Evolutionary conservation across 1,140 invertebrate species (phyloP), one percentile per base, ranked within the genome.

Genomic region (Neodiprion pinetum): DNA sequence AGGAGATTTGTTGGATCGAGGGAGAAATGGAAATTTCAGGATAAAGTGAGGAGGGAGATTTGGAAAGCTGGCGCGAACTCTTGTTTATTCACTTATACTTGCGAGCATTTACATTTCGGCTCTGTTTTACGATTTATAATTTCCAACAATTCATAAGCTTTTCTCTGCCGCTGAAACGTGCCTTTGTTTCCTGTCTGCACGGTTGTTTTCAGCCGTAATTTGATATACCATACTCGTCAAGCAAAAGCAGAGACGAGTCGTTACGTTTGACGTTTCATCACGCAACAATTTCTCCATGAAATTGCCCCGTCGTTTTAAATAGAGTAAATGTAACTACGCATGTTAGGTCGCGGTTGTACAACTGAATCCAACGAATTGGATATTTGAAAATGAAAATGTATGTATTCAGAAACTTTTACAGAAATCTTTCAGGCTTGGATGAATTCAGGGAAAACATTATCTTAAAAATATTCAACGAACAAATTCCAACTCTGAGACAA

Each of bases 81-180:
- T 61, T 61, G 53, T 61, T 61, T 61, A 61, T 61, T 61, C 8
- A 61, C 53, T 12, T 61, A 17, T 40, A 40, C 28, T 17, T 61
- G 11, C 8, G n/a, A 61, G 7, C 53, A 61, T 61, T 61, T 61
- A 17, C 53, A 17, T 61, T 61, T 61, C 53, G 53, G 53, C n/a
- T 61, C 11, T 61, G 53, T 9, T 61, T 61, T 61, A 61, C 53
- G n/a, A 61, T 61, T 61, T 61, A 40, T 40, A 5, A 61, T 61
- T 61, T 61, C 53, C 53, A 61, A 61, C 53, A 17, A 61, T 61
- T 61, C 53, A 17, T 61, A 61, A 61, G 53, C 53, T 61, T 61
- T 61, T 14, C 53, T 61, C 53, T 12, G 53, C 11, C 9, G 9
- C 53, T 17, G 53, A 61, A 9, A 17, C 53, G 11, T 17, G 53